Conservation (phyloP, 2,888 invertebrate genomes). For the Tipula vernalis region DNA sequence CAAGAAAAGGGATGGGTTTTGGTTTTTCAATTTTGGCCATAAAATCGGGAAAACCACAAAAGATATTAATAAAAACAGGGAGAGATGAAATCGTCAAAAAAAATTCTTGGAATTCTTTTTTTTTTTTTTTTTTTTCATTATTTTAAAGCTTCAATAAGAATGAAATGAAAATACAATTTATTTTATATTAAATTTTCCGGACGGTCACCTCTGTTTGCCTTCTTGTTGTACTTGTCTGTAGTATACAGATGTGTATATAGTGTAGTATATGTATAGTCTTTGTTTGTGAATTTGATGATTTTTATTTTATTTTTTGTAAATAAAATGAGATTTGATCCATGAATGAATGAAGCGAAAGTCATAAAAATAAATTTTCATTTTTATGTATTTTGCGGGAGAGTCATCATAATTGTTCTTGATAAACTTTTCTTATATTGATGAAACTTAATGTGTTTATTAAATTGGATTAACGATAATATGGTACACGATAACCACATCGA, state of each 20-base stretch:
- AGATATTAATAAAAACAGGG: not conserved
- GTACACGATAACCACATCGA: not conserved
- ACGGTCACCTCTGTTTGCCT: slow-evolving; percentile 9
- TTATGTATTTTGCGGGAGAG: not conserved
- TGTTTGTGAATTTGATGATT: no score
- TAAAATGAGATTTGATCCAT: not conserved
- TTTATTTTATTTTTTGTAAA: not conserved
- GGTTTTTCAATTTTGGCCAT: not conserved
- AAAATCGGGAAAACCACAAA: not conserved
- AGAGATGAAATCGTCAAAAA: not conserved
- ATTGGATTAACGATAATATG: not conserved
- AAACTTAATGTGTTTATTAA: not conserved
- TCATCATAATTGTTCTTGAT: not conserved
- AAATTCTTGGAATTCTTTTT: not conserved
- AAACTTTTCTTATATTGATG: not conserved
- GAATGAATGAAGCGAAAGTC: not conserved
- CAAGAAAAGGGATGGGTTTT: not conserved
- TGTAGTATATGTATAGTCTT: not conserved
- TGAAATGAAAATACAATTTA: not conserved
- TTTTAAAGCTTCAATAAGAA: not conserved
- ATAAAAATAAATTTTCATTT: not conserved
- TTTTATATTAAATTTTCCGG: slow-evolving; percentile 10
- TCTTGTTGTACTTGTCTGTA: not conserved
- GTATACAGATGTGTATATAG: not conserved
- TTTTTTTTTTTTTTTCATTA: not conserved